Evolutionary conservation across 1,140 invertebrate genomes (phyloP).

Genomic region (Matsumurasca onukii): DNA sequence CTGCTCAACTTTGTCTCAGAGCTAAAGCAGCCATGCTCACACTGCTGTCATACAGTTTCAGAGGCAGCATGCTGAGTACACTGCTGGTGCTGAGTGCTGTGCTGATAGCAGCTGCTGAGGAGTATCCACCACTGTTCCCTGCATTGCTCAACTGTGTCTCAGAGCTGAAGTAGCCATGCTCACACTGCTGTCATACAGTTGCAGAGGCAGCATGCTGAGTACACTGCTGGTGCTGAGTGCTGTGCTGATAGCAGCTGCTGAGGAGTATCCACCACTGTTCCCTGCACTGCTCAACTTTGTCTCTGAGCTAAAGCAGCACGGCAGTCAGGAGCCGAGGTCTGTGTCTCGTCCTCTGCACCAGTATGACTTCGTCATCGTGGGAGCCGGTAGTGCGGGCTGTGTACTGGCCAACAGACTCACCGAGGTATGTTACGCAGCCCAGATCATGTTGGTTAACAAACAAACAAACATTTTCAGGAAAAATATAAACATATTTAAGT

Average conservation of each 20-base stretch:
- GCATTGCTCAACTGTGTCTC: slow-evolving; percentile 13
- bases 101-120: neutral
- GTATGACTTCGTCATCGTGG: slow-evolving; percentile 37
- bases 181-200: no score
- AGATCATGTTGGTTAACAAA: no score
- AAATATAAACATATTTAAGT: no score
- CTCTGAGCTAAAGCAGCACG: neutral
- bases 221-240: neutral
- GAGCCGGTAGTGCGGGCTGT: slow-evolving; percentile 34
- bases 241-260: slow-evolving; percentile 9
- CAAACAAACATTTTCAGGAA: no score
- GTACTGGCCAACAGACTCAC: slow-evolving; percentile 33
- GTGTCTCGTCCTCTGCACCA: neutral
- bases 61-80: no score
- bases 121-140: slow-evolving; percentile 22
- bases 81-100: neutral
- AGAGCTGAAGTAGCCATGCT: neutral
- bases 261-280: slow-evolving; percentile 20
- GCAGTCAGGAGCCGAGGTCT: slow-evolving; percentile 18
- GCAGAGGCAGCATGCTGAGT: slow-evolving; percentile 7
- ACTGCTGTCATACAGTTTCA: no score
- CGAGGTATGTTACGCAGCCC: slow-evolving; percentile 15
- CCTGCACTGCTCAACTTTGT: slow-evolving; percentile 20
- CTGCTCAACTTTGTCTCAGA: no score
- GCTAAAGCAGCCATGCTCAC: no score